Percentiles rank a stretch among this genome's conserved stretches.
These are phyloP conservation scores for Heliconius hortense DNA, from an alignment of 2,888 invertebrate species.

Conservation along the genomic window DNA sequence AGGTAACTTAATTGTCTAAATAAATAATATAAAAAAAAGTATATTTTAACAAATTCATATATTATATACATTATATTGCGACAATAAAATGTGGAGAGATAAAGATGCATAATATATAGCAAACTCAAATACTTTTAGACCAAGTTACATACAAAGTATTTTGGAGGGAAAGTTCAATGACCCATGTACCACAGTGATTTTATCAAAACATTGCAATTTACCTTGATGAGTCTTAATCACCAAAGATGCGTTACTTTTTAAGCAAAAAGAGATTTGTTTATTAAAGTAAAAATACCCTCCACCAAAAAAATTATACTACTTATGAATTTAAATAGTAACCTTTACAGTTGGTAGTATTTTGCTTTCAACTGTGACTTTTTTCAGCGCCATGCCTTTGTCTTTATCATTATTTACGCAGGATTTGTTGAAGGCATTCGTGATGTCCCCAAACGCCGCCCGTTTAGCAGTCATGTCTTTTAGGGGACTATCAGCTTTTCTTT, in stretches of 20 bases:
- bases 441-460: slow-evolving; percentile 92
- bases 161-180: slow-evolving; percentile 71
- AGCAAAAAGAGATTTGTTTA: background rate
- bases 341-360: slow-evolving; percentile 76
- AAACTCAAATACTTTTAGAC: background rate
- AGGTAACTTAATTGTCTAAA: background rate
- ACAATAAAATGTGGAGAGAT: background rate
- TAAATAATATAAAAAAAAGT: background rate
- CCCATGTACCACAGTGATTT: slow-evolving; percentile 40
- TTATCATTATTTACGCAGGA: slow-evolving; percentile 65
- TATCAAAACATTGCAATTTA: slow-evolving; percentile 30
- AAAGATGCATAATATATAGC: background rate
- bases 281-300: slow-evolving; percentile 41
- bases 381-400: slow-evolving; percentile 67
- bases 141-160: slow-evolving; percentile 28
- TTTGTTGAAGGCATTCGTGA: slow-evolving; percentile 87
- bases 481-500: slow-evolving; percentile 92
- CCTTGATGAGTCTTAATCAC: background rate
- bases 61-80: background rate
- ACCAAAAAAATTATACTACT: slow-evolving; percentile 41
- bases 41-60: background rate
- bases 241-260: background rate
- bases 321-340: slow-evolving; percentile 51
- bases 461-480: slow-evolving; percentile 88
- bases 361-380: slow-evolving; percentile 77